Evolutionary conservation across 2,113 vertebrate species (phyloP).

Genomic region (Vicugna pacos): DNA sequence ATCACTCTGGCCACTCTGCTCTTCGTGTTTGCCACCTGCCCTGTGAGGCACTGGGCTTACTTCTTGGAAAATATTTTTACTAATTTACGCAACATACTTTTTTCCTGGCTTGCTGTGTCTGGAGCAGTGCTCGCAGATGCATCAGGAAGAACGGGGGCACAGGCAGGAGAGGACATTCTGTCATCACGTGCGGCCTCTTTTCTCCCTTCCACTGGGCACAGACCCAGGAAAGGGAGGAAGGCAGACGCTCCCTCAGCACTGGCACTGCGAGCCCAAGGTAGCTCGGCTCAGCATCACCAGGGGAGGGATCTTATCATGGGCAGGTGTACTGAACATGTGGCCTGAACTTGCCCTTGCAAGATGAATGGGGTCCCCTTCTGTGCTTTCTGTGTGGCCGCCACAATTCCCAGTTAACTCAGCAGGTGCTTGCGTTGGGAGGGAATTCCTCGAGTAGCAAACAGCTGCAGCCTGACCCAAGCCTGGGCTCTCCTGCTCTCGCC

Average conservation of each 20-base stretch:
- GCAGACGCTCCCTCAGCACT: not conserved
- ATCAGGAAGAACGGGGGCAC: not conserved
- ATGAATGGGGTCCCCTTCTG: not conserved
- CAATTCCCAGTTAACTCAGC: not conserved
- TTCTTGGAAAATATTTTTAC: not conserved
- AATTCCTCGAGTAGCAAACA: not conserved
- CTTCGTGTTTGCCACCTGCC: not conserved
- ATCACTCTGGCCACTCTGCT: not conserved
- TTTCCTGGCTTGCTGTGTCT: not conserved
- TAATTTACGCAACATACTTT: not conserved
- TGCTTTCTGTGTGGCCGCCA: not conserved
- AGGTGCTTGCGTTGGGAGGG: not conserved
- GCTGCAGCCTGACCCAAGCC: not conserved
- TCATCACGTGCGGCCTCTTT: not conserved
- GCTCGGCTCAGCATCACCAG: not conserved
- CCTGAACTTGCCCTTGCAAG: not conserved
- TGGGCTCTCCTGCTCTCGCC: not conserved
- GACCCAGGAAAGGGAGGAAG: not conserved
- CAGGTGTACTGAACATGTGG: not conserved
- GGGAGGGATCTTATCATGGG: not conserved
- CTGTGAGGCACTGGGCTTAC: not conserved
- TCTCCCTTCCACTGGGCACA: not conserved
- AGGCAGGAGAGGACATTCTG: not conserved
- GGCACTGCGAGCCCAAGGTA: not conserved
- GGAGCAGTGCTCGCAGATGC: not conserved